A percentile compares a stretch with the other conserved stretches of the same genome.
Conservation (phyloP, 1,140 invertebrate genomes). For the Dreissena rostriformis region DNA sequence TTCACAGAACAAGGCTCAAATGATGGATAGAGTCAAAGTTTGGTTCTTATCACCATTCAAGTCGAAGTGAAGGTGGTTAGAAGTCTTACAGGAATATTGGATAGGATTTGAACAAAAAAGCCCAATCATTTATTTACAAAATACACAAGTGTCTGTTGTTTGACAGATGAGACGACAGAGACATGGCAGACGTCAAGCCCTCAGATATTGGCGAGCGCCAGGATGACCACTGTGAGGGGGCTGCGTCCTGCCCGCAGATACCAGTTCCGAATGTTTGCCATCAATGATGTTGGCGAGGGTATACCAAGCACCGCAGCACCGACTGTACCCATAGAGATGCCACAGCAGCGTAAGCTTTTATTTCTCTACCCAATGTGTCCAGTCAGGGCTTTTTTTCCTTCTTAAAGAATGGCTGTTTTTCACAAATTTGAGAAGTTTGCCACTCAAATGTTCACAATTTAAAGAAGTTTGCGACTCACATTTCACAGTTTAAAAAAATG, state of each 20-base stretch:
- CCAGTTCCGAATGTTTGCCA: constrained; percentile 96
- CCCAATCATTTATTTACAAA: neutral
- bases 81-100: too few relatives aligned
- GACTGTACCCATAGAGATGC: constrained; percentile 90
- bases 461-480: too few relatives aligned
- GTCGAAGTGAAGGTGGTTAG: too few relatives aligned
- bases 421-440: too few relatives aligned
- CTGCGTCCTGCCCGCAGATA: constrained; percentile 97
- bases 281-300: constrained; percentile 95
- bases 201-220: constrained; percentile 90
- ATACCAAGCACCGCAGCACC: constrained; percentile 91
- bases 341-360: constrained; percentile 92
- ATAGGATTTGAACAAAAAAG: too few relatives aligned
- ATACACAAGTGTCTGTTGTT: neutral
- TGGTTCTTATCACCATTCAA: too few relatives aligned
- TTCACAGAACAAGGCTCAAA: too few relatives aligned
- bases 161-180: neutral
- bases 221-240: constrained; percentile 86
- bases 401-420: too few relatives aligned
- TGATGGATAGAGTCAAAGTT: too few relatives aligned
- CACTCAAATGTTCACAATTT: too few relatives aligned
- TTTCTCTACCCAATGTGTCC: neutral
- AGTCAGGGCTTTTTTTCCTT: too few relatives aligned
- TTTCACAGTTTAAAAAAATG: too few relatives aligned
- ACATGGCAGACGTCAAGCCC: constrained; percentile 93